phyloP scores from a whole-genome alignment of 2,113 vertebrate genomes.

The Struthidea cinerea region DNA sequence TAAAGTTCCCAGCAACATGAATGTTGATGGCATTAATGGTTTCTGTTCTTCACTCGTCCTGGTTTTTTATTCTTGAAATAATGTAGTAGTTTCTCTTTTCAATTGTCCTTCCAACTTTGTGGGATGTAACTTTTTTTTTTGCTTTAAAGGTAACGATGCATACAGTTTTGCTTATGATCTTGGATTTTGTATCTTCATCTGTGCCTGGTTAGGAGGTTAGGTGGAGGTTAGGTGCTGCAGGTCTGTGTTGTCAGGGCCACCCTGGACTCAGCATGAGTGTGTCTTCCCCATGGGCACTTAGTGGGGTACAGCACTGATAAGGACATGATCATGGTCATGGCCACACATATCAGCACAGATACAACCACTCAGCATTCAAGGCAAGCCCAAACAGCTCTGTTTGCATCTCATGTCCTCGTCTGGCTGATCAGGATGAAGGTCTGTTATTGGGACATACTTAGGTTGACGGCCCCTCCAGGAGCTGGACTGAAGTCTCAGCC shows the following conservation, averaged over 20 bases:
- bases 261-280: fast-evolving
- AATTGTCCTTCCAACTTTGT: background rate
- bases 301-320: background rate
- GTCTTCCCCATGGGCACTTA: background rate
- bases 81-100: background rate
- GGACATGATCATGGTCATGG: background rate
- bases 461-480: fast-evolving
- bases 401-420: background rate
- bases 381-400: background rate
- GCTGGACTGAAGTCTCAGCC: background rate
- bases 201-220: background rate
- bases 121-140: background rate
- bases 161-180: background rate
- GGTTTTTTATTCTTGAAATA: conserved; percentile 27
- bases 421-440: background rate
- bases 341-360: background rate
- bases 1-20: background rate
- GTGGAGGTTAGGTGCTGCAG: background rate
- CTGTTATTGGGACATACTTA: fast-evolving
- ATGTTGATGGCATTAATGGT: background rate
- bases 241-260: fast-evolving
- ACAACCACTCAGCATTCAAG: background rate
- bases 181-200: background rate
- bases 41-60: background rate
- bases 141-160: fast-evolving